These are phyloP conservation scores for Synaphobranchus kaupii DNA, from an alignment of 2,797 vertebrate genomes.

Conservation along the genomic window DNA sequence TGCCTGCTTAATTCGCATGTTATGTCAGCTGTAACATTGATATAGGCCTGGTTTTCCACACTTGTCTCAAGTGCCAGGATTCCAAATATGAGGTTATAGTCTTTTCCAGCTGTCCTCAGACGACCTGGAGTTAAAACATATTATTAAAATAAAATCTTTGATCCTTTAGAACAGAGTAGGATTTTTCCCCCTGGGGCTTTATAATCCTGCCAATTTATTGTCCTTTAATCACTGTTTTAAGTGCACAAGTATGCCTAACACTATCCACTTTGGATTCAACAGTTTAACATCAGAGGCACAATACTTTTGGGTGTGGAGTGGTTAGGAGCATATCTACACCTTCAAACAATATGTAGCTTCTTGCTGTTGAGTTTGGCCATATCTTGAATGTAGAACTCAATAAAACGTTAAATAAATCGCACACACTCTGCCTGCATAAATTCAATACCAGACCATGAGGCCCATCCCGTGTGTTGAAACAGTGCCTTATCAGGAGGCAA, in stretches of 20 bases:
- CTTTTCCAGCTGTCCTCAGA: background rate
- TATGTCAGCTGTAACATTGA: background rate
- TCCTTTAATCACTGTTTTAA: background rate
- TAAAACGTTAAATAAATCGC: background rate
- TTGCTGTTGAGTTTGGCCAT: background rate
- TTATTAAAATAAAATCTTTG: conserved; percentile 3
- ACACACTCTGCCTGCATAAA: background rate
- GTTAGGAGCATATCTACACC: background rate
- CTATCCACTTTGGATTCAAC: background rate
- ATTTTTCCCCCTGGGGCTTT: background rate
- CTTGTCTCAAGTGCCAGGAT: background rate
- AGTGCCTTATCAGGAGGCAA: background rate
- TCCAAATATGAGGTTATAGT: background rate
- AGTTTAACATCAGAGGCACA: background rate
- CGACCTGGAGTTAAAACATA: background rate
- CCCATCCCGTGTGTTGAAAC: too few species aligned
- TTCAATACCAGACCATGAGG: too few species aligned
- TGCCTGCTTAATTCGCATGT: background rate
- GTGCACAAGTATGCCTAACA: background rate
- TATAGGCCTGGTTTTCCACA: background rate
- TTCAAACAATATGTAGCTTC: background rate
- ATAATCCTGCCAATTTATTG: background rate
- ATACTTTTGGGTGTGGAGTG: background rate
- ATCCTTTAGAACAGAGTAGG: background rate
- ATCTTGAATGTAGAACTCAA: background rate